Base-by-base conservation (phyloP, 2,888 invertebrate species). In the Deilephila porcellus region DNA sequence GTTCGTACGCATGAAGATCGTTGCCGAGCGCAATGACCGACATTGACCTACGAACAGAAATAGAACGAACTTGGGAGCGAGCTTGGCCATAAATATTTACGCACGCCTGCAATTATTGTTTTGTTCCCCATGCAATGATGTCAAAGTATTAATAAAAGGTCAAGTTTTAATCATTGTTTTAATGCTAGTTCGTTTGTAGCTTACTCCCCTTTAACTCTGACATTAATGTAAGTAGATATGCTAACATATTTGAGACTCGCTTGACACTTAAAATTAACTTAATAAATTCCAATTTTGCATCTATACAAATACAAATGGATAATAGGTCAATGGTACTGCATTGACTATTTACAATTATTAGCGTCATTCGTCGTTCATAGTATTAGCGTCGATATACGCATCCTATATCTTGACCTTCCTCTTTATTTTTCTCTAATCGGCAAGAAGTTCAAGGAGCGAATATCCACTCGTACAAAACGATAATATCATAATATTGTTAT, bases 1-100 rank as follows among this genome's bases (percentile, higher is more conserved):
- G 25, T 34, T 59, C 59, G 64, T 72, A 67, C 17, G 20, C 52
- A 52, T 45, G 52, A 25, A 52, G 20, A 70, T 71, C 53, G 73
- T 64, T 45, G 71, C 59, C 70, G 76, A 82, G 88, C 82, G 83
- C 88, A 85, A 83, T 80, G 89, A 78, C 85, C 89, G 91, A 85
- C 91, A 92, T 90, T 92, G 92, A 91, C 91, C 91, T 80, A 86
- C 78, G 87, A 86, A 84, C 86, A 72, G 78, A 89, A 90, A 91
- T 91, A 89, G 87, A 86, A 76, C 79, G 53, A 77, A 78, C 76
- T 77, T 77, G 78, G 76, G 75, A 77, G 75, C 74, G 78, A 71
- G 71, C 77, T 73, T 71, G 60, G 79, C 78, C 82, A 77, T 75
- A 82, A 83, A 84, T 86, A 84, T 78, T 79, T 67, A 67, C 67